Conservation (phyloP, 2,797 vertebrate species). For the Phalloptychus januarius region DNA sequence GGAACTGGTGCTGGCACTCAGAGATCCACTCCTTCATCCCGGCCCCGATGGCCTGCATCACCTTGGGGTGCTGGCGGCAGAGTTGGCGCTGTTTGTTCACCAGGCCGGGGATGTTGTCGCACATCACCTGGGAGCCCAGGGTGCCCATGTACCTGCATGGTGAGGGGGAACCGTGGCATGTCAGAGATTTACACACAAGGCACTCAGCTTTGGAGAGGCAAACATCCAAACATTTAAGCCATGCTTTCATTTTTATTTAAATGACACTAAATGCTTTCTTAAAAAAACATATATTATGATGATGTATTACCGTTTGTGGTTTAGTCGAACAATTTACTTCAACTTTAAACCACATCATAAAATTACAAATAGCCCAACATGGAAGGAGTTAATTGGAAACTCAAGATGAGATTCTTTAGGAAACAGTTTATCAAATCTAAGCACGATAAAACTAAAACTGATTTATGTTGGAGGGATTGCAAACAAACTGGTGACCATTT, state of each 20-base stretch:
- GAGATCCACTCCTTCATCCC: conserved; percentile 92
- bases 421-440: background rate
- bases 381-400: background rate
- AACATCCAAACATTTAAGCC: background rate
- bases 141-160: conserved; percentile 93
- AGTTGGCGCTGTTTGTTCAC: conserved; percentile 94
- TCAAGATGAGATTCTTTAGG: background rate
- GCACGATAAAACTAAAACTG: background rate
- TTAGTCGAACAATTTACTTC: background rate
- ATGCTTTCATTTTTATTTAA: background rate
- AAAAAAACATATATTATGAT: background rate
- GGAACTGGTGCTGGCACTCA: conserved; percentile 96
- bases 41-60: conserved; percentile 90
- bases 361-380: background rate
- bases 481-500: background rate
- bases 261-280: background rate
- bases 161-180: background rate
- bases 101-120: conserved; percentile 94
- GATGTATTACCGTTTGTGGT: background rate
- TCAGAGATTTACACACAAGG: background rate
- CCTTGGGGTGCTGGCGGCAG: conserved; percentile 89
- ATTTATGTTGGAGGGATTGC: background rate
- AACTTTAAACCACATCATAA: background rate
- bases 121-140: conserved; percentile 93
- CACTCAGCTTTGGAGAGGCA: background rate